phyloP scores from a whole-genome alignment of 1,140 invertebrate species.

The Zaprionus taronus region DNA sequence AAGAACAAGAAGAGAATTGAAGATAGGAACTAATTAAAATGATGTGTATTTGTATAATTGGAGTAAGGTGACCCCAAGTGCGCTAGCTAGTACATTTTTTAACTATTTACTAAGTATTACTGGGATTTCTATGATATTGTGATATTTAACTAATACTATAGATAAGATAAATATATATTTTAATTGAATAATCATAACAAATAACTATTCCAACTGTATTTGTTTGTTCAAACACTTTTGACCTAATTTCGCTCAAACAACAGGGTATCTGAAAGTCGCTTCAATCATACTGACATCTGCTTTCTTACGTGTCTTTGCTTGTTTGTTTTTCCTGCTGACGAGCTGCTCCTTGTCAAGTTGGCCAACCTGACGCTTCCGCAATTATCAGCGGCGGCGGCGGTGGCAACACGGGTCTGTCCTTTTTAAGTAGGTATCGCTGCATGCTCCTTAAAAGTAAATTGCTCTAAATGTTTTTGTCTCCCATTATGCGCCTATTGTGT shows the following conservation, averaged over 20 bases:
- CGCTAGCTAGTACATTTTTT: not conserved
- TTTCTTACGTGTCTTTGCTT: conserved; percentile 22
- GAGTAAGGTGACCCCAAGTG: not conserved
- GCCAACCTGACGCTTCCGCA: conserved; percentile 75
- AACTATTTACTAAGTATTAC: not conserved
- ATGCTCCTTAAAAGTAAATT: conserved; percentile 66
- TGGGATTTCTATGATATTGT: no score
- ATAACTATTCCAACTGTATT: no score
- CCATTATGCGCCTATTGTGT: conserved; percentile 74
- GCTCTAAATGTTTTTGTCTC: conserved; percentile 67
- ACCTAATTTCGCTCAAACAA: not conserved
- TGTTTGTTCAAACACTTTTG: not conserved
- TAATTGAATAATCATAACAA: no score
- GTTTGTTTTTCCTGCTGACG: conserved; percentile 54
- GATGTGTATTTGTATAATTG: not conserved
- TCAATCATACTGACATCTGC: no score
- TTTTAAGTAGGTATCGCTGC: conserved; percentile 65
- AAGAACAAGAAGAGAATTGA: not conserved
- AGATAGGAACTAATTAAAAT: not conserved
- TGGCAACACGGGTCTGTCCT: conserved; percentile 21
- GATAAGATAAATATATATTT: no score
- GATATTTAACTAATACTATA: no score
- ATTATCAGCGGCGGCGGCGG: conserved; percentile 64
- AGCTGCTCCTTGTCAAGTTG: conserved; percentile 77
- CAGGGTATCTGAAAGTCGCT: conserved; percentile 1